Base-by-base conservation (phyloP, 1,140 invertebrate genomes). In the Drosophila ambigua region DNA sequence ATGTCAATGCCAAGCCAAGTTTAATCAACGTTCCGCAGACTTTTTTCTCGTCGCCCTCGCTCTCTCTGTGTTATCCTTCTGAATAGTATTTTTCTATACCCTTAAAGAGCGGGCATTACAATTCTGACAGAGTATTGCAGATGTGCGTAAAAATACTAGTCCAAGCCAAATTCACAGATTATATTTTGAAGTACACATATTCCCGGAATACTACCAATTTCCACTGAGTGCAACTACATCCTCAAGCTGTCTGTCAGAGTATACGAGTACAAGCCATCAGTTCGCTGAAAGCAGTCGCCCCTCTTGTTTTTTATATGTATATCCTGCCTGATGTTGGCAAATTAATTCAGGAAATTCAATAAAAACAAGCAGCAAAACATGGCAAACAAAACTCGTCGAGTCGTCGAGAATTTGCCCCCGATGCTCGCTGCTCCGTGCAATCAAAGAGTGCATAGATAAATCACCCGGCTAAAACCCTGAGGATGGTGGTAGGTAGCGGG, bases 341-440 rank as follows among this genome's bases (percentile, higher is more conserved):
- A 87, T 87, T 87, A 87, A 87, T 87, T 87, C 82, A 78, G 79
- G 83, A 87, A 87, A 87, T 87, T 87, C 82, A 87, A 87, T 87
- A 87, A 87, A 87, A 87, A 88, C 81, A 81, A 87, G 82, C 76
- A 83, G 77, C 80, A 76, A 67, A 76, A 79, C 80, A 83, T 79
- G 80, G 80, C 80, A 72, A 83, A 79, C 79, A 69, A 69, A 83
- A 79, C 64, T 79, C 64, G 77, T 51, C 64, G 66, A 69, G 64
- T 69, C 64, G 66, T 69, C 51, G 58, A 62, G 67, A 59, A 72
- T 53, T 59, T 67, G 72, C 62, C 55, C 50, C 43, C 61, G 59
- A 59, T 85, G 61, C 65, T 83, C 74, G 73, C 43, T 72, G 78
- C 79, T 72, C 67, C 68, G 64, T 82, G 82, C 83, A 87, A 87